phyloP scores from a whole-genome alignment of 2,113 vertebrate genomes.

The Calyptommatus sinebrachiatus region DNA sequence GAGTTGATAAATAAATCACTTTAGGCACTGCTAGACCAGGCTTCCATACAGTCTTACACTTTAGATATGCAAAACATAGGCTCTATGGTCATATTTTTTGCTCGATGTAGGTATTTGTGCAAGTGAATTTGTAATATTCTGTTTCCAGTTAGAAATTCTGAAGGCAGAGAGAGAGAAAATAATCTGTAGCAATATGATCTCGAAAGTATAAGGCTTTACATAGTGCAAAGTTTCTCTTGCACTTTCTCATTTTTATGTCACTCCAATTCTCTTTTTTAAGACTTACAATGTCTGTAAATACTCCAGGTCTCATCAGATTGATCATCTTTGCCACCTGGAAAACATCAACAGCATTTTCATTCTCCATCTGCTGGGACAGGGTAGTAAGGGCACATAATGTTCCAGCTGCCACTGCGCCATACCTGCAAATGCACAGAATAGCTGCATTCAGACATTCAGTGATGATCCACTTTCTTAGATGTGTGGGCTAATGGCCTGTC shows the following conservation, averaged over 20 bases:
- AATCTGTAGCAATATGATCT: neutral
- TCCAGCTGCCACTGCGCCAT: constrained; percentile 92
- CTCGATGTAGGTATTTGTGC: neutral
- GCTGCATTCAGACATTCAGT: neutral
- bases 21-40: no score
- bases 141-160: neutral
- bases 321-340: constrained; percentile 99
- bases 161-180: neutral
- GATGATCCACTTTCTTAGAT: neutral
- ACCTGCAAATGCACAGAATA: constrained; percentile 71
- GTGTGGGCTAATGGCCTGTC: neutral
- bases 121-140: neutral
- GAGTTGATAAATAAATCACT: no score
- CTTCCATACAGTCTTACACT: no score
- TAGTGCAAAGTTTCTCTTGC: constrained; percentile 12
- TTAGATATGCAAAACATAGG: neutral
- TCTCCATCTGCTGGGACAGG: constrained; percentile 95
- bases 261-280: constrained; percentile 31
- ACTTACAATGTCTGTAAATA: constrained; percentile 98
- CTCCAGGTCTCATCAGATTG: constrained; percentile 98
- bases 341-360: constrained; percentile 92
- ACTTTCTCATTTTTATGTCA: constrained; percentile 28
- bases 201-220: neutral
- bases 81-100: neutral
- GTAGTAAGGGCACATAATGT: constrained; percentile 94